Evolutionary conservation across 2,113 vertebrate genomes (phyloP).

Genomic region (Bubo bubo): DNA sequence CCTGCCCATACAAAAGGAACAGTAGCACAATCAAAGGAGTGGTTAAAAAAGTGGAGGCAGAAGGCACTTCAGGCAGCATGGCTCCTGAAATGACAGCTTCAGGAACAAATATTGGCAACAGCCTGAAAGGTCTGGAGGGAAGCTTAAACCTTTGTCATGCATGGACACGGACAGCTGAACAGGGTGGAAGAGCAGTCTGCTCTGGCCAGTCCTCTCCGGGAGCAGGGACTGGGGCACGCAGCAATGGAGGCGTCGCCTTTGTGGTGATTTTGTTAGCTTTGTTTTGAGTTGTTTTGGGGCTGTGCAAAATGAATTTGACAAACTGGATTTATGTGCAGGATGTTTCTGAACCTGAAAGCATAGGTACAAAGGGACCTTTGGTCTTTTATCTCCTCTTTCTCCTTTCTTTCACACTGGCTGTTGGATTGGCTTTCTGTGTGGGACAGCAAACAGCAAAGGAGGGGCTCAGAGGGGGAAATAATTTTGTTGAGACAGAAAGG

Average conservation of each 20-base stretch:
- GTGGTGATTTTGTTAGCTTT: background rate
- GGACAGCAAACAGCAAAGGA: background rate
- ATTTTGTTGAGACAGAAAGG: background rate
- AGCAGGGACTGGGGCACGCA: too few species aligned
- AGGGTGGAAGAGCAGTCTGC: too few species aligned
- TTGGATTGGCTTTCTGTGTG: background rate
- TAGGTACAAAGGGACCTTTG: fast-evolving
- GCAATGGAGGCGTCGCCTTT: background rate
- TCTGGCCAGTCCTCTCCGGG: background rate
- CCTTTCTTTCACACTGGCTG: background rate
- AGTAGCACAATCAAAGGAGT: background rate
- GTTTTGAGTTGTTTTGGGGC: background rate
- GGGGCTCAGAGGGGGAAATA: background rate
- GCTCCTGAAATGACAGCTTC: background rate
- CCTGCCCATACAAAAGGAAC: background rate
- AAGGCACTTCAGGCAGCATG: background rate
- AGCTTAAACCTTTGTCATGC: background rate
- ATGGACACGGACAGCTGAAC: fast-evolving
- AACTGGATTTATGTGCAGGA: background rate
- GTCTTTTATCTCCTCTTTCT: background rate
- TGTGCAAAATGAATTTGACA: background rate
- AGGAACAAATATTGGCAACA: background rate
- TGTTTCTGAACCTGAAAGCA: background rate
- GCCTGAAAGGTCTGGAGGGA: background rate
- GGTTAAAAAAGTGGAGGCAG: background rate